These are phyloP conservation scores for Panthera leo DNA, from an alignment of 2,113 vertebrate species.

Conservation along the genomic window DNA sequence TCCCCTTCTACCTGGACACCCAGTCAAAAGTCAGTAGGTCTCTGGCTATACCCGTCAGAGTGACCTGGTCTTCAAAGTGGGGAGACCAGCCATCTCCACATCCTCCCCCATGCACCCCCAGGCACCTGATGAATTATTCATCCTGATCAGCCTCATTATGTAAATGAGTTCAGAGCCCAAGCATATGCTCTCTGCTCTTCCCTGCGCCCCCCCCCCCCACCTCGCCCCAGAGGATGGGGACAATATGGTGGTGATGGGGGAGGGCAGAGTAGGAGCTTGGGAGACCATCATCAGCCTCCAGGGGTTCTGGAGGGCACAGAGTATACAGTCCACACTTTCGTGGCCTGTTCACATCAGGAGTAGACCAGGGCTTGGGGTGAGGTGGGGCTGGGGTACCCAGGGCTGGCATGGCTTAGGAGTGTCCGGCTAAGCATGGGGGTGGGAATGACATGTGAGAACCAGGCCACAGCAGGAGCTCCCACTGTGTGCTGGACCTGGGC, in stretches of 20 bases:
- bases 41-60: neutral
- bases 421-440: neutral
- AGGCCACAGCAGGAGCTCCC: neutral
- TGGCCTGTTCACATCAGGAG: neutral
- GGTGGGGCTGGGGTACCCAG: neutral
- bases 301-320: neutral
- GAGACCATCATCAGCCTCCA: neutral
- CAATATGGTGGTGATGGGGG: slow-evolving; percentile 80
- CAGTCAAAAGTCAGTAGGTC: neutral
- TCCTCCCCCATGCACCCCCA: slow-evolving; percentile 62
- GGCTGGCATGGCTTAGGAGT: neutral
- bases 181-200: slow-evolving; percentile 87
- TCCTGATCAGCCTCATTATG: slow-evolving; percentile 89
- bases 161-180: slow-evolving; percentile 86
- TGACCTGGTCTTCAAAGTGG: slow-evolving; percentile 35
- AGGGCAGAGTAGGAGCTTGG: slow-evolving; percentile 44
- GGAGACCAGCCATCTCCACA: neutral
- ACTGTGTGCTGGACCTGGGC: neutral
- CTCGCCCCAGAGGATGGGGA: slow-evolving; percentile 65
- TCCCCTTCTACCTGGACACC: neutral
- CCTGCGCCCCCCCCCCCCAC: slow-evolving; percentile 60
- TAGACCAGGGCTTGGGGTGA: neutral
- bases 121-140: slow-evolving; percentile 89
- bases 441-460: neutral
- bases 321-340: neutral